Evolutionary conservation across 2,888 invertebrate species (phyloP), one percentile per base, ranked within the genome.

Genomic region (Zele albiditarsus): DNA sequence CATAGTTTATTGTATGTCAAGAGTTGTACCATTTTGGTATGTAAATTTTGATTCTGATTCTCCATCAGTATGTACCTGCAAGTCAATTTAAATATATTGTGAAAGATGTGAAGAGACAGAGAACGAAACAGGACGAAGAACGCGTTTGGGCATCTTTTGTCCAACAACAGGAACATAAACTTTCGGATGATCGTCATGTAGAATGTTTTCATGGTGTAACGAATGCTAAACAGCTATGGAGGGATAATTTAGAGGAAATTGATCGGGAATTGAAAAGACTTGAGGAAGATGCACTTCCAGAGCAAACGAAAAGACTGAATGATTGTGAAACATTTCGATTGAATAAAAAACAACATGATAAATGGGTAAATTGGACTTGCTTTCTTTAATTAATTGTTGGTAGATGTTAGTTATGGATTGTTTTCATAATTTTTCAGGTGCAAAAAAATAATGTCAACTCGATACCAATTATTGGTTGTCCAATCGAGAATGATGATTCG

Each of bases 81-180:
- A 82, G 81, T 74, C 84, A 85, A 74, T 86, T 88, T 69, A 86
- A 86, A 75, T 74, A 84, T 57, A 83, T 88, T 71, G 80, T 87
- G 20, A 86, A 86, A 76, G 82, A 84, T 68, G 87, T 87, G 3
- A 83, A 78, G 49, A 84, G 86, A 73, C 83, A 85, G 58, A 83
- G 85, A 73, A 75, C 78, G 6, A 82, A 80, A 62, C 78, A 82
- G 28, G 83, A 85, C 20, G 87, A 89, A 63, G 88, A 88, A 38
- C 82, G 79, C 49, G 69, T 83, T 14, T 89, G 88, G 85, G 78
- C 80, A 14, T 80, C 82, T 1, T 85, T 86, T 23, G 79, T 85
- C 2, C 81, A 80, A 63, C 82, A 83, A 57, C 84, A 85, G 68
- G 82, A 81, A 38, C 68, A 76, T 12, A 74, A 79, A 27, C 23